Evolutionary conservation across 1,140 invertebrate genomes (phyloP).

Genomic region (Drosophila bipectinata): DNA sequence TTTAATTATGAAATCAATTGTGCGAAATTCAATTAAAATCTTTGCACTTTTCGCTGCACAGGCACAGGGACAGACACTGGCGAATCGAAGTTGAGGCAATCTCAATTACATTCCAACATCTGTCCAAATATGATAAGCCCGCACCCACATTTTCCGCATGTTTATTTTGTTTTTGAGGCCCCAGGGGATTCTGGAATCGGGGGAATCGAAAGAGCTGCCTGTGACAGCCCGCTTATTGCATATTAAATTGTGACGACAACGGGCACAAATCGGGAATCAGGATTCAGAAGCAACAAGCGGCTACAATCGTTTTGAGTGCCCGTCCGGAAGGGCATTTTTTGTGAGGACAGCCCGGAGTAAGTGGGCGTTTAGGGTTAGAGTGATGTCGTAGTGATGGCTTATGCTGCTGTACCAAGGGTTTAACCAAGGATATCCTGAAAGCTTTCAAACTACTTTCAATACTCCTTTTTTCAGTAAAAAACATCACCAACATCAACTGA

Average conservation of each 20-base stretch:
- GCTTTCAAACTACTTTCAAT: not conserved
- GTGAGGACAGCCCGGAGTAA: constrained; percentile 7
- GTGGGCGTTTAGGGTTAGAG: constrained; percentile 10
- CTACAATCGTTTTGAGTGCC: constrained; percentile 49
- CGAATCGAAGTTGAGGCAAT: constrained; percentile 9
- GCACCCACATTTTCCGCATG: constrained; percentile 23
- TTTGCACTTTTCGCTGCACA: constrained; percentile 41
- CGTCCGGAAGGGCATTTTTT: constrained; percentile 60
- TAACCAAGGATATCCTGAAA: too few relatives aligned
- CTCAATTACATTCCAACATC: constrained; percentile 52
- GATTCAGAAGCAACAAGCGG: constrained; percentile 38
- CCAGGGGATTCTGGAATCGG: constrained; percentile 4
- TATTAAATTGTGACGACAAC: constrained; percentile 55
- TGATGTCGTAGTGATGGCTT: constrained; percentile 6
- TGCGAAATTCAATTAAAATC: constrained; percentile 57
- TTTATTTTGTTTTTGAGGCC: constrained; percentile 27
- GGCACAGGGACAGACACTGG: not conserved
- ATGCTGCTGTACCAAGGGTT: too few relatives aligned
- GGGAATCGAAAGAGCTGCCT: constrained; percentile 22
- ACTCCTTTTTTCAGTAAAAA: not conserved
- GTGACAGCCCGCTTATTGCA: constrained; percentile 78
- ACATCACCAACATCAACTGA: not conserved
- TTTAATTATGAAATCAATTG: constrained; percentile 68
- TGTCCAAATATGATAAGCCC: constrained; percentile 32
- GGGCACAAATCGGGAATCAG: constrained; percentile 46